phyloP scores from a whole-genome alignment of 1,140 invertebrate species.

The Lepidotrigona ventralis region DNA sequence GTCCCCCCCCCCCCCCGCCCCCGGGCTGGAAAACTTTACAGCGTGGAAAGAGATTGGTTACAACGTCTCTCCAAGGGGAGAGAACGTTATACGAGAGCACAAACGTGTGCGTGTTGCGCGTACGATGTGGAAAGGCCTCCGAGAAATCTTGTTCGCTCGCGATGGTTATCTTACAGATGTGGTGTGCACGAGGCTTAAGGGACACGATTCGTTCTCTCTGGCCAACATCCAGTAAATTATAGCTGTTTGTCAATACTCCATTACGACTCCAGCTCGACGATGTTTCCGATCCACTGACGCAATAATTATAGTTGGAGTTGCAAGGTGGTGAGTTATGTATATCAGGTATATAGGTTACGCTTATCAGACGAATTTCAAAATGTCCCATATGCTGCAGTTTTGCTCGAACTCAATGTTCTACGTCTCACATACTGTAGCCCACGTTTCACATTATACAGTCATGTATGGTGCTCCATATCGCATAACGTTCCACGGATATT shows the following conservation, averaged over 20 bases:
- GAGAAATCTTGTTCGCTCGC: constrained; percentile 25
- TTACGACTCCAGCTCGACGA: neutral
- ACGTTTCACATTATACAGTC: too few species aligned
- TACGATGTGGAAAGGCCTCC: neutral
- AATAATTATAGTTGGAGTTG: neutral
- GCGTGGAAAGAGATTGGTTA: constrained; percentile 35
- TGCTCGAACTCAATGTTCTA: too few species aligned
- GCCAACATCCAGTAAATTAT: constrained; percentile 65
- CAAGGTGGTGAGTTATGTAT: too few species aligned
- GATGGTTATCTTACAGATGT: constrained; percentile 55
- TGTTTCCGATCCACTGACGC: neutral
- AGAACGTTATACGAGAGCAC: neutral
- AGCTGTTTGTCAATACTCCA: constrained; percentile 67
- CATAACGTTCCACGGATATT: too few species aligned
- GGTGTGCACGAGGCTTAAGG: constrained; percentile 48
- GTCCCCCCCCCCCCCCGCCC: neutral
- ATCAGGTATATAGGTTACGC: too few species aligned
- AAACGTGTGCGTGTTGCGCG: neutral
- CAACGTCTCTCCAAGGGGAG: constrained; percentile 15
- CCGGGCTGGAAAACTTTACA: constrained; percentile 44
- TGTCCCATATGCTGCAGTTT: too few species aligned
- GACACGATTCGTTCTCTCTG: constrained; percentile 1
- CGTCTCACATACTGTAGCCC: too few species aligned
- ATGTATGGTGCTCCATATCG: too few species aligned
- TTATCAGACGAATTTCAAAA: too few species aligned